These are phyloP conservation scores for Latrodectus elegans DNA, from an alignment of 2,888 invertebrate genomes.

Conservation along the genomic window DNA sequence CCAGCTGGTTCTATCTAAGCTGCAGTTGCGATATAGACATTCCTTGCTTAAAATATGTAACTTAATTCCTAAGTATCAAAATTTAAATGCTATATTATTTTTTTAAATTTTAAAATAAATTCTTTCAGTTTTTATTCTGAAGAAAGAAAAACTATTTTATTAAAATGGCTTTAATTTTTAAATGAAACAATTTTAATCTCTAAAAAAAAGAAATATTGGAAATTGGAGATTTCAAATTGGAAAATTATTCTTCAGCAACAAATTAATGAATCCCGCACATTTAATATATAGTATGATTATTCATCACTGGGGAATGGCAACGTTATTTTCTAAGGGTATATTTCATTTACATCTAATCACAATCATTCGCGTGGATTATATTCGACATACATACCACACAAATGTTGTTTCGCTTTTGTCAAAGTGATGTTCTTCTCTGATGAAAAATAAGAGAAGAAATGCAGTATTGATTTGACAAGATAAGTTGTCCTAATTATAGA, in stretches of 20 bases:
- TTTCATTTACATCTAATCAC: neutral
- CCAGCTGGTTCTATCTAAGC: too few relatives aligned
- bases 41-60: too few relatives aligned
- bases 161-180: too few relatives aligned
- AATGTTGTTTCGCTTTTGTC: neutral
- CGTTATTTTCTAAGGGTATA: neutral
- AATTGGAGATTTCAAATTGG: too few relatives aligned
- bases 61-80: too few relatives aligned
- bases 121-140: too few relatives aligned
- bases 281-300: neutral
- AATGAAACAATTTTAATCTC: too few relatives aligned
- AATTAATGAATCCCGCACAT: neutral
- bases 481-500: slow-evolving; percentile 45
- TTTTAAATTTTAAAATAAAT: too few relatives aligned
- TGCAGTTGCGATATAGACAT: too few relatives aligned
- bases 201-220: too few relatives aligned
- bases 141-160: too few relatives aligned
- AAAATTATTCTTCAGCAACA: neutral
- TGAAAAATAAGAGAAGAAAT: neutral
- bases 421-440: neutral
- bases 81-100: too few relatives aligned
- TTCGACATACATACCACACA: neutral
- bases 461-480: slow-evolving; percentile 24
- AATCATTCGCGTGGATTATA: neutral
- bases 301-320: neutral